These are phyloP conservation scores for Elachura formosa DNA, from an alignment of 2,113 vertebrate genomes.

Conservation along the genomic window DNA sequence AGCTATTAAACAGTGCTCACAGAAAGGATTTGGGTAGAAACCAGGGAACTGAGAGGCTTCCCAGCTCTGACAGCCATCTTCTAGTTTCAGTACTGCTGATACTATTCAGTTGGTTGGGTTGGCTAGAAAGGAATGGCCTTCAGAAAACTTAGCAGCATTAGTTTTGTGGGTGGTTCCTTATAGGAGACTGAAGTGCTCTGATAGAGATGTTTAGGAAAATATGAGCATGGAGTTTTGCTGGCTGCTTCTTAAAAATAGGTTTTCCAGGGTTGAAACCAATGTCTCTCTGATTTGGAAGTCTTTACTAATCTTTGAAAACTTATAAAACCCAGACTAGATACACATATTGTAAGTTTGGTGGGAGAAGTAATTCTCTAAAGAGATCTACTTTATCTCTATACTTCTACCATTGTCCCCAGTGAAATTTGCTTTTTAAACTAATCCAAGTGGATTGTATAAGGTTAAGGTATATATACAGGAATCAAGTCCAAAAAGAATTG, in stretches of 20 bases:
- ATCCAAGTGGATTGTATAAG: not conserved
- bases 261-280: not conserved
- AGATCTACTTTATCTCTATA: not conserved
- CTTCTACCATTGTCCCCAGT: not conserved
- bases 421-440: not conserved
- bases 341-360: not conserved
- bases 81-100: not conserved
- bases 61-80: not conserved
- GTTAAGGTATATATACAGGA: not conserved
- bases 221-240: not conserved
- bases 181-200: not conserved
- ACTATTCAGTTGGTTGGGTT: not conserved
- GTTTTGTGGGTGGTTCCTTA: not conserved
- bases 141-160: not conserved
- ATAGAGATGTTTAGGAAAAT: not conserved
- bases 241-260: not conserved
- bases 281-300: not conserved
- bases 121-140: not conserved
- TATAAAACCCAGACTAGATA: not conserved
- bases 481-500: not conserved
- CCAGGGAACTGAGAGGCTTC: not conserved
- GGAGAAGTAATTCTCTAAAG: not conserved
- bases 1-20: not conserved
- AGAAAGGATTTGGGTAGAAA: not conserved
- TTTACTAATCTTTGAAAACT: not conserved